Evolutionary conservation across 2,888 invertebrate genomes (phyloP).

Genomic region (Cremastinae sp.): DNA sequence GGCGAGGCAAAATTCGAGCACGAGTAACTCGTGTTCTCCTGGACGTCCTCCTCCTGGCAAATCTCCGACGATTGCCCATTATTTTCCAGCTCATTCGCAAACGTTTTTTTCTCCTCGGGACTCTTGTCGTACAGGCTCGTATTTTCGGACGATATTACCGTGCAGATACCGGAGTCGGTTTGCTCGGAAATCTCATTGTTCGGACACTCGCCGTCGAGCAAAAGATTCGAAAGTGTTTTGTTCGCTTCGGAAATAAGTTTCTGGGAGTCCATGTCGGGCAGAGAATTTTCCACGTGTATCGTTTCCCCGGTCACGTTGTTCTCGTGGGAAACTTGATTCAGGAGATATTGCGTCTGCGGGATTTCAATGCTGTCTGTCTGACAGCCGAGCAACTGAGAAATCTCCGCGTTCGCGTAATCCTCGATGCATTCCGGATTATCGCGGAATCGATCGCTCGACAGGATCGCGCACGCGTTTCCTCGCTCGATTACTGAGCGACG

Average conservation of each 20-base stretch:
- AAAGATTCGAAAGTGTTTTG: conserved; percentile 78
- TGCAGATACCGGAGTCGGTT: conserved; percentile 87
- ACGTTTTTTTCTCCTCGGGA: conserved; percentile 77
- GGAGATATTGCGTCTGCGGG: conserved; percentile 85
- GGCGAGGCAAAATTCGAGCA: conserved; percentile 77
- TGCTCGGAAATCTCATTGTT: conserved; percentile 84
- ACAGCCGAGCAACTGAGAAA: conserved; percentile 72
- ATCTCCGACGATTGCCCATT: conserved; percentile 56
- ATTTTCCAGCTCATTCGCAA: conserved; percentile 73
- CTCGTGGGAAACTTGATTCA: conserved; percentile 81
- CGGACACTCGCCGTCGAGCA: conserved; percentile 82
- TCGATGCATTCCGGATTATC: conserved; percentile 38
- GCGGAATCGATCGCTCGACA: not conserved
- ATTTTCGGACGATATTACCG: conserved; percentile 83
- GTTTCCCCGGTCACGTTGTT: conserved; percentile 71
- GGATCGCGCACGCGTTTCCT: not conserved
- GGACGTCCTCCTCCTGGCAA: conserved; percentile 66
- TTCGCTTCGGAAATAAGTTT: conserved; percentile 79
- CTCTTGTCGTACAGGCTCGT: conserved; percentile 83
- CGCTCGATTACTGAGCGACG: conserved; percentile 1
- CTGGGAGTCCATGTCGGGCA: conserved; percentile 77
- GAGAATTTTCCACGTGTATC: conserved; percentile 75
- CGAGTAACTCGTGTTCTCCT: conserved; percentile 77
- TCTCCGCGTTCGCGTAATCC: conserved; percentile 70
- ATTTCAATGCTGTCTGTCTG: conserved; percentile 80